Percentiles rank a stretch among this genome's conserved stretches.
These are phyloP conservation scores for Tortrix viridana DNA, from an alignment of 2,888 invertebrate species.

Conservation along the genomic window DNA sequence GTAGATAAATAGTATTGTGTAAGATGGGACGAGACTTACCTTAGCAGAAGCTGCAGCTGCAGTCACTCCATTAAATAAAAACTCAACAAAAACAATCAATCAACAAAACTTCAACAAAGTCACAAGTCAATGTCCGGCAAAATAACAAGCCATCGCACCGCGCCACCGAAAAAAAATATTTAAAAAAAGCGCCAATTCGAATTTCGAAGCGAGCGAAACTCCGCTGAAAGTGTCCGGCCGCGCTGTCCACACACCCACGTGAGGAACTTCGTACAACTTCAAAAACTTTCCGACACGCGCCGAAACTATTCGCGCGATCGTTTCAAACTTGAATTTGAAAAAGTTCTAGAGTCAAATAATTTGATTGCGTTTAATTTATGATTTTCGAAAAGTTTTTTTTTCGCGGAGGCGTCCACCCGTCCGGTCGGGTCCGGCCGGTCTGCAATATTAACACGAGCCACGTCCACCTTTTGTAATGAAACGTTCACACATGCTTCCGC, in stretches of 20 bases:
- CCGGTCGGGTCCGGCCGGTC: slow-evolving; percentile 81
- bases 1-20: slow-evolving; percentile 3
- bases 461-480: slow-evolving; percentile 85
- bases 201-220: slow-evolving; percentile 61
- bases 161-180: slow-evolving; percentile 53
- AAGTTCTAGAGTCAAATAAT: slow-evolving; percentile 20
- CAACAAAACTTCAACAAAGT: slow-evolving; percentile 75
- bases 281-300: slow-evolving; percentile 69
- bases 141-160: slow-evolving; percentile 57
- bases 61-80: slow-evolving; percentile 51
- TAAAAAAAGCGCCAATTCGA: slow-evolving; percentile 47
- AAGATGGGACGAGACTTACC: slow-evolving; percentile 61
- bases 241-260: slow-evolving; percentile 72
- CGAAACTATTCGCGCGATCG: slow-evolving; percentile 54
- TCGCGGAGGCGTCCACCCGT: slow-evolving; percentile 78
- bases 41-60: slow-evolving; percentile 47
- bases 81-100: slow-evolving; percentile 69
- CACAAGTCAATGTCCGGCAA: slow-evolving; percentile 71
- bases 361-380: slow-evolving; percentile 62
- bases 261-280: slow-evolving; percentile 71
- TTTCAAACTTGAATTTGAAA: slow-evolving; percentile 26
- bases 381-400: slow-evolving; percentile 63
- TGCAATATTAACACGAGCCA: slow-evolving; percentile 83
- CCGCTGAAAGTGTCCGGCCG: slow-evolving; percentile 55
- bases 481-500: slow-evolving; percentile 85